phyloP scores from a whole-genome alignment of 2,888 invertebrate species.

The Lasioglossum morio region DNA sequence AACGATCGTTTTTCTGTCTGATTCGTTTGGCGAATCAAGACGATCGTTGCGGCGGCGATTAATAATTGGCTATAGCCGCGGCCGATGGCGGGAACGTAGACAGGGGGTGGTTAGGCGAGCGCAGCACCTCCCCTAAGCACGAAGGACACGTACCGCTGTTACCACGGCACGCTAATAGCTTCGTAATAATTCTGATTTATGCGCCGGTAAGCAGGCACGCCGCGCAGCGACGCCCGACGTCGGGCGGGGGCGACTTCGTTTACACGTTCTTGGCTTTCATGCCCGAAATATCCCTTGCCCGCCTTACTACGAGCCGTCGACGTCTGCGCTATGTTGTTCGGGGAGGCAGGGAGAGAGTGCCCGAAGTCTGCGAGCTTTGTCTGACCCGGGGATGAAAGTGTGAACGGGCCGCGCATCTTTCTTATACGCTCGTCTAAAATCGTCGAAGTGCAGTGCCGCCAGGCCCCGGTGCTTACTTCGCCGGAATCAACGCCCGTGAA shows the following conservation, averaged over 20 bases:
- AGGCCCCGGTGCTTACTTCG: conserved; percentile 1
- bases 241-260: conserved; percentile 71
- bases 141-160: conserved; percentile 82
- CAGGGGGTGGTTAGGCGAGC: conserved; percentile 44
- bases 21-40: conserved; percentile 24
- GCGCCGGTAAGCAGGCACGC: conserved; percentile 78
- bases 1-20: conserved; percentile 9
- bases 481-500: conserved; percentile 11
- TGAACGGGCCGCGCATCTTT: conserved; percentile 52
- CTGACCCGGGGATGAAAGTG: conserved; percentile 63
- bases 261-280: conserved; percentile 73
- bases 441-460: conserved; percentile 42
- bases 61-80: conserved; percentile 79
- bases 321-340: conserved; percentile 63
- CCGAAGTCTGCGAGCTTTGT: conserved; percentile 65
- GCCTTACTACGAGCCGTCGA: conserved; percentile 66
- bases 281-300: conserved; percentile 70
- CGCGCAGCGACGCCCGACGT: conserved; percentile 62
- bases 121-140: conserved; percentile 63
- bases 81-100: conserved; percentile 49
- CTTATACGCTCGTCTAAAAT: conserved; percentile 53
- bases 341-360: conserved; percentile 19
- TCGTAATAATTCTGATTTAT: conserved; percentile 83
- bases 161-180: conserved; percentile 81
- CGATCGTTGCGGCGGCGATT: conserved; percentile 77